Conservation (phyloP, 2,797 vertebrate genomes). For the Botia kubotai region DNA sequence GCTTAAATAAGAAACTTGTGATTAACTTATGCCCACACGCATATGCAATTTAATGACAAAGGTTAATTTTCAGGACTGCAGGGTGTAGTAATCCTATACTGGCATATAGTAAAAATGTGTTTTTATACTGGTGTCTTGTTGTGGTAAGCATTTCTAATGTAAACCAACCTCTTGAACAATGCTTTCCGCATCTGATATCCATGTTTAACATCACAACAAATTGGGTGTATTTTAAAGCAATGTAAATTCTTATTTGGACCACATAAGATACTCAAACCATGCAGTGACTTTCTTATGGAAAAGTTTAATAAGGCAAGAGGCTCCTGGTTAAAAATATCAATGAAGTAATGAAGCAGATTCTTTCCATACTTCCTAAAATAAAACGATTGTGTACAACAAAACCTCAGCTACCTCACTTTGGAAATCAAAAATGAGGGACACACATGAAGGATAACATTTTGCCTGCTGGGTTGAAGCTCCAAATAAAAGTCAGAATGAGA, state of each 20-base stretch:
- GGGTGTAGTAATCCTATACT: neutral
- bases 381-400: conserved; percentile 9
- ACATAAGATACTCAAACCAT: conserved; percentile 22
- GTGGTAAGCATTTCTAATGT: neutral
- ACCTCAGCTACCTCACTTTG: neutral
- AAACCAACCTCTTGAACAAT: neutral
- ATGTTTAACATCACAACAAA: neutral
- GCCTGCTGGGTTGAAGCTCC: conserved; percentile 16
- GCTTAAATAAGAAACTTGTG: conserved; percentile 25
- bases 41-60: conserved; percentile 9
- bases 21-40: conserved; percentile 1
- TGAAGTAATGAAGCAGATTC: neutral
- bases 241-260: neutral
- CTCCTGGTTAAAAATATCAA: conserved; percentile 32
- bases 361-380: neutral
- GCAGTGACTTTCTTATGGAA: neutral
- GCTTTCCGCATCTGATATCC: neutral
- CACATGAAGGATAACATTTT: conserved; percentile 4
- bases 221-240: conserved; percentile 1
- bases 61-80: neutral
- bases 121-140: neutral
- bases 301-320: conserved; percentile 29
- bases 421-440: neutral
- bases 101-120: neutral
- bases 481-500: conserved; percentile 26